phyloP scores from a whole-genome alignment of 2,888 invertebrate species.

The Apoderus coryli region DNA sequence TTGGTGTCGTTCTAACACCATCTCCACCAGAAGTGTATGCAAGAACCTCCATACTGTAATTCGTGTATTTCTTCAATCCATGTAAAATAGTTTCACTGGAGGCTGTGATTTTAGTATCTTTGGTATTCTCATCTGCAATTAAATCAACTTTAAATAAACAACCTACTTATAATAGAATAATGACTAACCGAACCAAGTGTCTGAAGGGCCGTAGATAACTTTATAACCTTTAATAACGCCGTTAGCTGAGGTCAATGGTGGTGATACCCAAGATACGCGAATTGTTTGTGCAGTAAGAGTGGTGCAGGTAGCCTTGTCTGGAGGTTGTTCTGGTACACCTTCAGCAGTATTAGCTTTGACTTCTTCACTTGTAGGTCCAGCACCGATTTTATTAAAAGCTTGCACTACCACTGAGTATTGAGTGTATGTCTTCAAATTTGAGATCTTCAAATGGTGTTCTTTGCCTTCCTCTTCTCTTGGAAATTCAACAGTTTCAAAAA shows the following conservation, averaged over 20 bases:
- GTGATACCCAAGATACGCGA: conserved; percentile 87
- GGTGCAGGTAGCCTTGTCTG: conserved; percentile 83
- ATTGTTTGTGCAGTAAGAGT: conserved; percentile 90
- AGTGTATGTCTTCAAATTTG: conserved; percentile 62
- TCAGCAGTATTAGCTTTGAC: conserved; percentile 86
- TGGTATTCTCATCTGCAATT: conserved; percentile 66
- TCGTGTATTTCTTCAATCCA: conserved; percentile 86
- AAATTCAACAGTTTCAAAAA: conserved; percentile 85
- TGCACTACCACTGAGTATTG: conserved; percentile 93
- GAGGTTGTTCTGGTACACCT: conserved; percentile 83
- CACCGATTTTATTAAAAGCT: conserved; percentile 87
- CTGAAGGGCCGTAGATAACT: conserved; percentile 81
- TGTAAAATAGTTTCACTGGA: conserved; percentile 87
- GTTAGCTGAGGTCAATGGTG: conserved; percentile 80
- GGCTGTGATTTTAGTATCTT: conserved; percentile 83
- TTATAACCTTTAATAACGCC: conserved; percentile 94
- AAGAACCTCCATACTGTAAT: conserved; percentile 92
- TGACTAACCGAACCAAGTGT: conserved; percentile 76
- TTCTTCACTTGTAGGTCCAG: conserved; percentile 82
- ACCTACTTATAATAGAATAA: conserved; percentile 2
- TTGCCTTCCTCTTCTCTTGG: conserved; percentile 85
- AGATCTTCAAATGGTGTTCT: conserved; percentile 60
- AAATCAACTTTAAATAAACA: background rate
- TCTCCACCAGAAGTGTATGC: conserved; percentile 93
- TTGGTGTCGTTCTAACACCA: conserved; percentile 74